Evolutionary conservation across 64 coral and sea anemone species (phyloP).

Genomic region (Cladopsammia gracilis): DNA sequence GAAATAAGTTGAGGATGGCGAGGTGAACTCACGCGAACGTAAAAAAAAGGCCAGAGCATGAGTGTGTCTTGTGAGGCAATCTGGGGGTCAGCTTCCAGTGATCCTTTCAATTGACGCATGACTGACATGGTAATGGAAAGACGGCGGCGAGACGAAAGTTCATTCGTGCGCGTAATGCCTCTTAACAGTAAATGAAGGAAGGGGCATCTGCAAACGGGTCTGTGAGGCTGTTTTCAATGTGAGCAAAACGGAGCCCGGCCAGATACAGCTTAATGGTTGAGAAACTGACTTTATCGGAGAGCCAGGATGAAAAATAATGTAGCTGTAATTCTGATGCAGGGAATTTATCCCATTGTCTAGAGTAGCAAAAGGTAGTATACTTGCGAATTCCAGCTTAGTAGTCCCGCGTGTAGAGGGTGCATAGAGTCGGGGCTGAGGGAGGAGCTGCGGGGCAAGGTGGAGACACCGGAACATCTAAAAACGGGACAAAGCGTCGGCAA

Average conservation of each 20-base stretch:
- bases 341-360: neutral
- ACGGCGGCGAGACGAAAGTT: neutral
- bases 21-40: neutral
- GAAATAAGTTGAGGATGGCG: neutral
- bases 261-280: constrained; percentile 28
- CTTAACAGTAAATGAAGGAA: neutral
- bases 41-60: neutral
- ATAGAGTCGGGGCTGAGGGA: neutral
- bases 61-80: no score
- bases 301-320: neutral
- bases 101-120: no score
- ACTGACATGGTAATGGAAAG: neutral
- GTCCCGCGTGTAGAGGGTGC: neutral
- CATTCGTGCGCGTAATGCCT: neutral
- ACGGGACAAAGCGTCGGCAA: no score
- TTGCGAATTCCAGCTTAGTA: neutral
- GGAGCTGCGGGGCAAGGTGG: neutral
- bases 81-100: no score
- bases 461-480: neutral
- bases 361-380: neutral
- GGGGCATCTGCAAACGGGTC: neutral
- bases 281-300: neutral
- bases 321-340: neutral
- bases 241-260: neutral
- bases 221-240: neutral